These are phyloP conservation scores for Genyomyrus donnyi DNA, from an alignment of 2,113 vertebrate genomes.

Conservation along the genomic window DNA sequence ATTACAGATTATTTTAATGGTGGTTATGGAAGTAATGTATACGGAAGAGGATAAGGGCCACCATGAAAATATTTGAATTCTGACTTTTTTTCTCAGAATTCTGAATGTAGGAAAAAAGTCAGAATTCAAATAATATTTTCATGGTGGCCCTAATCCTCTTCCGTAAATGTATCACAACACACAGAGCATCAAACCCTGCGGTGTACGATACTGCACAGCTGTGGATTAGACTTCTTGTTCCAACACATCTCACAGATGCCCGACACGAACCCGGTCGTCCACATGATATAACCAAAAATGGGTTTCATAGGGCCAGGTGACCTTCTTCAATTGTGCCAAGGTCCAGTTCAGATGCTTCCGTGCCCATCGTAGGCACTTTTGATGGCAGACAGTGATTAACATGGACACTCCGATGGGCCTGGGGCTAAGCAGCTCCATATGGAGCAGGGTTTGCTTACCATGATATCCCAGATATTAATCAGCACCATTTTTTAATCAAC, in stretches of 20 bases:
- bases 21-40: too few species aligned
- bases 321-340: not conserved
- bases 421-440: not conserved
- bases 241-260: too few species aligned
- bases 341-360: not conserved
- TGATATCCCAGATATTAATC: not conserved
- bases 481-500: not conserved
- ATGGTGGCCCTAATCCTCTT: too few species aligned
- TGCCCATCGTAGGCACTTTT: too few species aligned
- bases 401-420: not conserved
- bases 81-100: too few species aligned
- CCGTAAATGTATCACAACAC: not conserved
- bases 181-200: not conserved
- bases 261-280: not conserved
- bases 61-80: too few species aligned
- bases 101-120: too few species aligned
- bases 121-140: too few species aligned
- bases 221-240: too few species aligned
- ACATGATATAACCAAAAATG: not conserved
- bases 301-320: not conserved
- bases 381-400: not conserved
- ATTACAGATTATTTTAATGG: not conserved
- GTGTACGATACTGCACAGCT: not conserved
- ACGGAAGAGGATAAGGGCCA: too few species aligned
- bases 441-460: not conserved